A percentile compares a stretch with the other conserved stretches of the same genome.
phyloP scores from a whole-genome alignment of 2,797 vertebrate species.

The Melanotaenia pygmaea region DNA sequence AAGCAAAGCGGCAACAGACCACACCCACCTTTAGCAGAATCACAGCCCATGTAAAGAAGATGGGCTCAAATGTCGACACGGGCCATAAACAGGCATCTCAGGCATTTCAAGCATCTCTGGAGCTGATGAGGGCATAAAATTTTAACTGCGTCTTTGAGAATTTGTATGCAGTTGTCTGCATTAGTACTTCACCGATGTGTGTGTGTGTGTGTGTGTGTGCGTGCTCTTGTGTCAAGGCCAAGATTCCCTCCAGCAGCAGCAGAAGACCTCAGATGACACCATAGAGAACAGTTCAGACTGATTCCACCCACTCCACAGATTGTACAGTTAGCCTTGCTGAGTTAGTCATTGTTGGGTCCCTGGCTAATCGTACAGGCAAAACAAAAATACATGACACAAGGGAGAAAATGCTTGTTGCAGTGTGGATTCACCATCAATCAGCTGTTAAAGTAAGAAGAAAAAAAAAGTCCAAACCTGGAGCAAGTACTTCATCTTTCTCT shows the following conservation, averaged over 20 bases:
- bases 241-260: slow-evolving; percentile 30
- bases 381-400: slow-evolving; percentile 47
- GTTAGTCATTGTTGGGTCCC: slow-evolving; percentile 40
- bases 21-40: slow-evolving; percentile 25
- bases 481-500: slow-evolving; percentile 17
- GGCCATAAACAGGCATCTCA: slow-evolving; percentile 45
- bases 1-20: slow-evolving; percentile 11
- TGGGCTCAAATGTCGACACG: slow-evolving; percentile 25
- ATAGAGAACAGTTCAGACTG: slow-evolving; percentile 18
- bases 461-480: background rate
- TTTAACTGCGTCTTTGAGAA: slow-evolving; percentile 34
- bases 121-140: slow-evolving; percentile 43
- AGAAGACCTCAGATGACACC: slow-evolving; percentile 58
- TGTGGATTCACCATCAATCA: slow-evolving; percentile 53
- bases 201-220: slow-evolving; percentile 12
- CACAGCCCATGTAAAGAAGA: slow-evolving; percentile 22
- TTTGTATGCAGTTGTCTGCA: slow-evolving; percentile 40
- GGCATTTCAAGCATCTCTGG: slow-evolving; percentile 38
- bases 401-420: slow-evolving; percentile 44
- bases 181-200: slow-evolving; percentile 2
- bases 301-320: slow-evolving; percentile 43
- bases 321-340: slow-evolving; percentile 37
- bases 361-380: slow-evolving; percentile 18
- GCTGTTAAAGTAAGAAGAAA: slow-evolving; percentile 19
- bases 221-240: slow-evolving; percentile 22